phyloP scores from a whole-genome alignment of 2,113 vertebrate species.

The Microcebus jonahi region DNA sequence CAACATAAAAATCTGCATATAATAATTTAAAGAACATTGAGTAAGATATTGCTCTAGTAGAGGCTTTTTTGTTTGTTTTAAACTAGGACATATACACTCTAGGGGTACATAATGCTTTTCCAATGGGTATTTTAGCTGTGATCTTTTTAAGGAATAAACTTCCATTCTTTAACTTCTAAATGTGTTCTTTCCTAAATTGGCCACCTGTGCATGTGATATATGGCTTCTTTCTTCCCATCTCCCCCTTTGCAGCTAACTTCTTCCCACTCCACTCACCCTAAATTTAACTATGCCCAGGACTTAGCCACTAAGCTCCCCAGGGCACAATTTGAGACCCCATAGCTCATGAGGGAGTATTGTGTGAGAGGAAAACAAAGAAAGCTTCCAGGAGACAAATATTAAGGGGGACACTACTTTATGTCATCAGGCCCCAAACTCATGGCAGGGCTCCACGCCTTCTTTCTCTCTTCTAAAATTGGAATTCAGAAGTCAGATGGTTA shows the following conservation, averaged over 20 bases:
- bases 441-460: neutral
- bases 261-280: neutral
- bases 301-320: neutral
- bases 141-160: constrained; percentile 5
- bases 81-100: neutral
- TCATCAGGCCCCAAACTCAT: neutral
- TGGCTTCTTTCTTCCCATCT: neutral
- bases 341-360: neutral
- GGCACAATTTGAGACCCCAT: neutral
- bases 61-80: neutral
- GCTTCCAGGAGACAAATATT: neutral
- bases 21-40: neutral
- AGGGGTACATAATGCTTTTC: neutral
- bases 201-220: neutral
- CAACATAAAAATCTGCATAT: neutral
- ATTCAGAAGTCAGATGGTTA: neutral
- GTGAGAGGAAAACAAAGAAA: neutral
- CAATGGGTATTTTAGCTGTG: neutral
- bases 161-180: neutral
- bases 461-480: neutral
- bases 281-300: neutral
- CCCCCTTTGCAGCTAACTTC: neutral
- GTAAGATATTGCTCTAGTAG: neutral
- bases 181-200: neutral
- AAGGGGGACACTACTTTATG: too few relatives aligned